Evolutionary conservation across 2,888 invertebrate species (phyloP), one percentile per base, ranked within the genome.

Genomic region (Gonocerus acuteangulatus): DNA sequence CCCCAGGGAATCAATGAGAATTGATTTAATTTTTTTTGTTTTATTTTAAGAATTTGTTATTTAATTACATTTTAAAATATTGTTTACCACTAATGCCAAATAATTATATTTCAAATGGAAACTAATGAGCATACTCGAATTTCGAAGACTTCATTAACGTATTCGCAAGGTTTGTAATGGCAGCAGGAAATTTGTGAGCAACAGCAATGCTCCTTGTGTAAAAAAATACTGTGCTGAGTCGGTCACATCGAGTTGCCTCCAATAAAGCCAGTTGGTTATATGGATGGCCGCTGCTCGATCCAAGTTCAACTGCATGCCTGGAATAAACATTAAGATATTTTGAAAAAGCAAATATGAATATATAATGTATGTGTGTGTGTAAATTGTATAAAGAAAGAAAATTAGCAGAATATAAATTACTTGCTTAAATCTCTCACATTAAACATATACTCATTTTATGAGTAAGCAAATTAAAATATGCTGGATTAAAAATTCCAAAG

Each of bases 221-320:
- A 78, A 89, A 88, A 77, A 89, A 92, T 60, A 91, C 85, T 2
- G 89, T 88, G 57, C 86, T 84, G 65, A 93, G 79, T 70, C 86
- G 84, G 71, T 90, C 84, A 16, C 87, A 87, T 67, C 87, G 82
- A 34, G 87, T 86, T 68, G 88, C 87, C 73, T 89, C 86, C 66
- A 93, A 77, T 48, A 92, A 78, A 54, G 90, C 87, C 71, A 92
- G 77, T 76, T 93, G 91, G 76, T 93, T 92, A 76, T 91, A 93
- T 0, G 92, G 91, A 74, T 92, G 92, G 3, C 92, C 92, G 64
- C 85, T 86, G 68, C 82, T 82, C 59, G 87, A 86, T 2, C 85
- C 85, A 60, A 87, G 79, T 51, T 81, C 79, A 49, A 87, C 81
- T 45, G 88, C 87, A 74, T 88, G 86, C 68, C 86, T 84, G 69